Conservation (phyloP, 2,113 vertebrate genomes). For the Panthera tigris region DNA sequence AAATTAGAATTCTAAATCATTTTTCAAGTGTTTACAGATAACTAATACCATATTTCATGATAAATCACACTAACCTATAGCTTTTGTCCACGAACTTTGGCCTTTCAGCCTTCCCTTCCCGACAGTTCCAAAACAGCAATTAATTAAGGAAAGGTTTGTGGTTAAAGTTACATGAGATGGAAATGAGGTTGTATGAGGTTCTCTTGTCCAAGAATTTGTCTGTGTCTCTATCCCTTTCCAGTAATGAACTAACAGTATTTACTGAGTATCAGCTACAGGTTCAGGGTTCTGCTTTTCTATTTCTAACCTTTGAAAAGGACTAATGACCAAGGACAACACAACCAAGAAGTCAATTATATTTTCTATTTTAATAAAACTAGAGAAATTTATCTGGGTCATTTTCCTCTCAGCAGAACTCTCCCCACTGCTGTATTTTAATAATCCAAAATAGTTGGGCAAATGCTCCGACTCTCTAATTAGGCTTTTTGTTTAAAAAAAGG, state of each 20-base stretch:
- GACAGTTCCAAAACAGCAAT: not conserved
- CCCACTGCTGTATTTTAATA: conserved; percentile 29
- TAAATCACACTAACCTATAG: not conserved
- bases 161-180: not conserved
- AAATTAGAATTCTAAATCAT: not conserved
- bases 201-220: not conserved
- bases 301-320: not conserved
- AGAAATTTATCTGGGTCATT: conserved; percentile 57
- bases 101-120: not conserved
- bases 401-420: conserved; percentile 24
- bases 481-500: not conserved
- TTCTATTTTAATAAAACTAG: conserved; percentile 55
- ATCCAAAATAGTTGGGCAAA: conserved; percentile 48
- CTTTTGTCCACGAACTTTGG: not conserved
- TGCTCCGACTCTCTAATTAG: conserved; percentile 18
- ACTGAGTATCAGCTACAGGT: not conserved
- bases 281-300: not conserved
- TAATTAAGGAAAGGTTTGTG: not conserved
- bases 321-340: not conserved
- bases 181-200: not conserved
- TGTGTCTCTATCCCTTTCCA: not conserved
- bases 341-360: not conserved
- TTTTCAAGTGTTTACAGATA: not conserved
- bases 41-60: not conserved
- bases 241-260: not conserved